phyloP scores from a whole-genome alignment of 1,140 invertebrate genomes.

The Penaeus chinensis region DNA sequence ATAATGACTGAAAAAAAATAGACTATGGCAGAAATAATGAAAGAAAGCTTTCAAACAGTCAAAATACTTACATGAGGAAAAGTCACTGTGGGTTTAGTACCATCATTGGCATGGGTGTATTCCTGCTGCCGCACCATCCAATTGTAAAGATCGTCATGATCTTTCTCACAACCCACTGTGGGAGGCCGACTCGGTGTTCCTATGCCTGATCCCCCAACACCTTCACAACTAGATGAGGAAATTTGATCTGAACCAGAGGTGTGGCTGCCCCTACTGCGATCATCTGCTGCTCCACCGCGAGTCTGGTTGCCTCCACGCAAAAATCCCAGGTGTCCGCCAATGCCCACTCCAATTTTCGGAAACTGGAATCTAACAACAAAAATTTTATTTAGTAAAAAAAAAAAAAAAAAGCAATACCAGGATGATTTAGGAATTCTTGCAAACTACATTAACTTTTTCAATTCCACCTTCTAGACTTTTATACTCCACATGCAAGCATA shows the following conservation, averaged over 20 bases:
- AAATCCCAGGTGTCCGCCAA: conserved; percentile 43
- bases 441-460: no score
- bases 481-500: no score
- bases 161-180: conserved; percentile 42
- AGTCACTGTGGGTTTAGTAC: conserved; percentile 38
- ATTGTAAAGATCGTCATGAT: conserved; percentile 61
- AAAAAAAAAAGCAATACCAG: no score
- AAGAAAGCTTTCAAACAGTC: not conserved
- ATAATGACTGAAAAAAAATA: not conserved
- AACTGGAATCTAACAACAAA: conserved; percentile 35
- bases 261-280: conserved; percentile 32
- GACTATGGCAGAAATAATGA: not conserved
- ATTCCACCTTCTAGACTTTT: no score
- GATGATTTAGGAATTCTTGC: no score
- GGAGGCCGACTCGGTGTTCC: conserved; percentile 36
- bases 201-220: conserved; percentile 44
- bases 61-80: conserved; percentile 36
- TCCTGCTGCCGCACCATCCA: conserved; percentile 50
- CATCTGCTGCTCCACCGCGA: not conserved
- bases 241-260: conserved; percentile 56
- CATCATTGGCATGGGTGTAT: conserved; percentile 37
- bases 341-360: conserved; percentile 36
- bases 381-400: no score
- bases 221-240: conserved; percentile 50
- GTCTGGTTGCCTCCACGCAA: conserved; percentile 38